Evolutionary conservation across 2,113 vertebrate species (phyloP).

Genomic region (Engraulis encrasicolus): DNA sequence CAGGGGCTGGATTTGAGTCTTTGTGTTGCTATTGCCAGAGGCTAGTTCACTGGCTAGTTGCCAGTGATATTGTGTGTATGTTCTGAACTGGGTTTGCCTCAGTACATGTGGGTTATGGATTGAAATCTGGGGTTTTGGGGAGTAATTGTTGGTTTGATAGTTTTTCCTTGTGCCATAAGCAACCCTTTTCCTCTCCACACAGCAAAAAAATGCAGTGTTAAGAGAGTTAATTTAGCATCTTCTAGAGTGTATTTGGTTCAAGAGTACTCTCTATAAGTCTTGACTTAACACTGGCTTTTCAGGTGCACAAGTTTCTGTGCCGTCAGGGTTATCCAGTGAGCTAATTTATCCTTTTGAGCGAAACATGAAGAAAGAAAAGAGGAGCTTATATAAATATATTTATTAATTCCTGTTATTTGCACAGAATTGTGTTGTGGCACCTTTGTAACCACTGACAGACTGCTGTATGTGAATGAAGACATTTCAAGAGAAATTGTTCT

Average conservation of each 20-base stretch:
- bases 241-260: no score
- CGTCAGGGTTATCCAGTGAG: not conserved
- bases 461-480: conserved; percentile 8
- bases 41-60: no score
- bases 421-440: conserved; percentile 53
- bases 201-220: no score
- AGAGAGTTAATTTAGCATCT: no score
- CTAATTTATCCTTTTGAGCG: not conserved
- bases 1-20: not conserved
- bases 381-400: not conserved
- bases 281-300: no score
- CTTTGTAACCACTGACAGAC: conserved; percentile 43
- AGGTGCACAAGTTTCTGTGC: not conserved
- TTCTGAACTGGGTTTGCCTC: not conserved
- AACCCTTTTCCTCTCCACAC: not conserved
- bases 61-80: not conserved
- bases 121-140: not conserved
- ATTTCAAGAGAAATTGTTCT: conserved; percentile 45
- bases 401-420: conserved; percentile 55
- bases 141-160: not conserved
- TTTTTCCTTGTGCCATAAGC: not conserved
- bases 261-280: no score
- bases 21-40: not conserved
- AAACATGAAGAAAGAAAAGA: not conserved
- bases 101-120: not conserved